A percentile compares a stretch with the other conserved stretches of the same genome.
phyloP scores from a whole-genome alignment of 2,797 vertebrate genomes.

The Mastacembelus armatus region DNA sequence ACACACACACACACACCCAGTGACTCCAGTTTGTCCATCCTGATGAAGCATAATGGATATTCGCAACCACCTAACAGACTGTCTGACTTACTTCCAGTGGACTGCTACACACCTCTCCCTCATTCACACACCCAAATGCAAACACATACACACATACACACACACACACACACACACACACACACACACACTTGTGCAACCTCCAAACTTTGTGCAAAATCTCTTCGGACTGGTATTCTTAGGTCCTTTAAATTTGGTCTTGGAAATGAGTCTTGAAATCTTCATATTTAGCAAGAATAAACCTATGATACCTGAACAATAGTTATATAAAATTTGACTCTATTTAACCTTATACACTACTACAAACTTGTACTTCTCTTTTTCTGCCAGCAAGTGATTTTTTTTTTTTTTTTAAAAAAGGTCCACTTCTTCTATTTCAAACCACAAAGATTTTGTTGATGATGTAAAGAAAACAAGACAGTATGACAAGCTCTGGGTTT shows the following conservation, averaged over 20 bases:
- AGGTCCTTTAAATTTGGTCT: not conserved
- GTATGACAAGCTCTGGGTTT: not conserved
- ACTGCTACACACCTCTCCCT: slow-evolving; percentile 59
- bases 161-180: slow-evolving; percentile 5
- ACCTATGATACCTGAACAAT: not conserved
- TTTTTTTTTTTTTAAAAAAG: not conserved
- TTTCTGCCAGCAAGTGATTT: slow-evolving; percentile 11
- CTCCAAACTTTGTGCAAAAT: slow-evolving; percentile 1
- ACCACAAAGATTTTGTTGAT: slow-evolving; percentile 1
- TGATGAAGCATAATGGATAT: slow-evolving; percentile 66
- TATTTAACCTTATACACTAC: not conserved
- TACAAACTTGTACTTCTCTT: not conserved
- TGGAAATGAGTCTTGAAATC: not conserved
- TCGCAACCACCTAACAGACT: slow-evolving; percentile 74
- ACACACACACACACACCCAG: slow-evolving; percentile 54
- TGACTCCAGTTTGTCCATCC: slow-evolving; percentile 64
- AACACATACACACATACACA: not conserved
- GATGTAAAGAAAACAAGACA: slow-evolving; percentile 24
- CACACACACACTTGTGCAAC: slow-evolving; percentile 23
- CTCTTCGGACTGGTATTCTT: not conserved
- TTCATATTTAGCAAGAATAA: slow-evolving; percentile 2
- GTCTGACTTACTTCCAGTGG: slow-evolving; percentile 75
- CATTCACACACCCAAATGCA: too few species aligned
- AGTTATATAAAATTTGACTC: not conserved
- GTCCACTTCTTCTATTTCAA: not conserved